phyloP scores from a whole-genome alignment of 2,797 vertebrate species.

The Sebastiscus albofasciatus region DNA sequence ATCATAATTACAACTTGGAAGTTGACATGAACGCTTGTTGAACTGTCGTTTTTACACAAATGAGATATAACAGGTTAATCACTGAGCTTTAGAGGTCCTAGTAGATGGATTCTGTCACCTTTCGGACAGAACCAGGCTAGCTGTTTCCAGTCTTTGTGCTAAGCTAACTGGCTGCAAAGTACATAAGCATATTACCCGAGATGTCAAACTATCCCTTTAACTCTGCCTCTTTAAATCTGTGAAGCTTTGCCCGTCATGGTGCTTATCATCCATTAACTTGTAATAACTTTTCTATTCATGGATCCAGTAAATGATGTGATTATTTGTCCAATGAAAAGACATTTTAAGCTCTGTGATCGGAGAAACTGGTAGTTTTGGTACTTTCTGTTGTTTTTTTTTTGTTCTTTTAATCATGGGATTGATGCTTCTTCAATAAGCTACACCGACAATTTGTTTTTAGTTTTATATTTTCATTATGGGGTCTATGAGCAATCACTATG shows the following conservation, averaged over 20 bases:
- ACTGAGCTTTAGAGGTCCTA: background rate
- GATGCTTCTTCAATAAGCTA: conserved; percentile 61
- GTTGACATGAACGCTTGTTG: background rate
- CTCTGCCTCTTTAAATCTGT: background rate
- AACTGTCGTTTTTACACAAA: background rate
- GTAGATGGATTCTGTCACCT: background rate
- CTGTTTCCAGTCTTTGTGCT: background rate
- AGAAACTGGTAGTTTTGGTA: conserved; percentile 39
- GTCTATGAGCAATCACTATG: conserved; percentile 12
- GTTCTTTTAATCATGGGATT: background rate
- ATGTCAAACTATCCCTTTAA: background rate
- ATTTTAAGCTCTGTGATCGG: conserved; percentile 33
- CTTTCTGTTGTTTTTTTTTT: conserved; percentile 5
- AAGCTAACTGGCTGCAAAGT: background rate
- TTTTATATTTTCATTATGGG: background rate
- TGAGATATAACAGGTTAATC: background rate
- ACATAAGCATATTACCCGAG: no score
- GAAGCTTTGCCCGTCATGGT: background rate
- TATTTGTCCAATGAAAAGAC: background rate
- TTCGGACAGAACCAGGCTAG: background rate
- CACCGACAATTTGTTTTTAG: background rate
- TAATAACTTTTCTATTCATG: background rate
- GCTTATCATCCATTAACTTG: background rate
- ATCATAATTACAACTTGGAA: background rate
- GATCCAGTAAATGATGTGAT: background rate